These are phyloP conservation scores for Vannuccia rotundouncinata DNA, from an alignment of 2,888 invertebrate species.

Conservation along the genomic window DNA sequence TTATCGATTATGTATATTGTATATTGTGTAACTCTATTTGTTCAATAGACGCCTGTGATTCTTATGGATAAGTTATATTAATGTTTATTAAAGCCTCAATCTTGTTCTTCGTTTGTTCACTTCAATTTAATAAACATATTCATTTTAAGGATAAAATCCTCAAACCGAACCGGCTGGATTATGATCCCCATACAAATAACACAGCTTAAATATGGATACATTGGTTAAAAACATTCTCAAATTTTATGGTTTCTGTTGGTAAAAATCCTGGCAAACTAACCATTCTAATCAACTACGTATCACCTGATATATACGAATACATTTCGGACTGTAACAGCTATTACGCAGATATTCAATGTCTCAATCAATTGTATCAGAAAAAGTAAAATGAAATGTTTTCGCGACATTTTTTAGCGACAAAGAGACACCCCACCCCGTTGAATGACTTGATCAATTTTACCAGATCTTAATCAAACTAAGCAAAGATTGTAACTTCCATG, in stretches of 20 bases:
- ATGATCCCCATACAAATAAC: slow-evolving; percentile 10
- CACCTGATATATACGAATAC: slow-evolving; percentile 5
- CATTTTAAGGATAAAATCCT: neutral
- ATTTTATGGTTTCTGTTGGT: neutral
- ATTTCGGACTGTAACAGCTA: slow-evolving; percentile 22
- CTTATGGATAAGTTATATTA: neutral
- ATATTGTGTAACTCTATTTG: slow-evolving; percentile 2
- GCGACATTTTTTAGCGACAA: slow-evolving; percentile 18
- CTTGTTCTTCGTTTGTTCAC: neutral
- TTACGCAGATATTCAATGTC: neutral
- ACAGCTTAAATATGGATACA: slow-evolving; percentile 24
- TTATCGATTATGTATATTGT: too few relatives aligned
- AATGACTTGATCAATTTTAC: slow-evolving; percentile 30
- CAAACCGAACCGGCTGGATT: neutral
- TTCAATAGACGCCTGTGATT: neutral
- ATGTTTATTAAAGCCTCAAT: neutral
- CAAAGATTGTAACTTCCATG: slow-evolving; percentile 14
- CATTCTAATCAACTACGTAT: slow-evolving; percentile 28
- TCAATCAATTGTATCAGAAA: neutral
- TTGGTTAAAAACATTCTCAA: slow-evolving; percentile 18
- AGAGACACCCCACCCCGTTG: slow-evolving; percentile 6
- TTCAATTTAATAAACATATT: neutral
- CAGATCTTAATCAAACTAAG: neutral
- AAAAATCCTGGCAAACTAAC: slow-evolving; percentile 15
- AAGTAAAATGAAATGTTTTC: slow-evolving; percentile 25